Evolutionary conservation across 53 echinoderm and acorn worm genomes (phyloP), one percentile per base, ranked within the genome.

Genomic region (Pentamera pediparva): DNA sequence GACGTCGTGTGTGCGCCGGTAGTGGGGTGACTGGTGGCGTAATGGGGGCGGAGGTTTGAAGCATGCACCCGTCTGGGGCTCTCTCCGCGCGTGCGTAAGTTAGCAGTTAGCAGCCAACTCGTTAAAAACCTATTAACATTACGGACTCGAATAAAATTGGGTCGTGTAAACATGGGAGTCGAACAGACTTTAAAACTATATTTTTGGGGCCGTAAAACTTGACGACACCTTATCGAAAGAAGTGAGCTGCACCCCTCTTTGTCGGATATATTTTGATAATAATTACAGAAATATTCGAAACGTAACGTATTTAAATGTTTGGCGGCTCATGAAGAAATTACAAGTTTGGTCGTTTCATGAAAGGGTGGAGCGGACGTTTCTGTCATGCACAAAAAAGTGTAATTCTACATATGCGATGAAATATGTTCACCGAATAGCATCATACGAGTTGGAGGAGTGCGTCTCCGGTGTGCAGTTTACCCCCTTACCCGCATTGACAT

Each of bases 161-260:
- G 32, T 67, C 45, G 67, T 67, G 43, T 67, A 67, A 67, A 67
- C 63, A 62, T 39, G 24, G 11, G 24, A n/a, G n/a, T 18, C 39
- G 18, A 40, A 43, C 24, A 24, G n/a, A 62, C 41, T 43, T 67
- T 67, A 67, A 67, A 67, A 67, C 25, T 67, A 67, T 67, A 67
- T 67, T 67, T 67, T 57, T 30, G 26, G 41, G 64, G 67, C 20
- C 45, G 40, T 67, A 67, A 67, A 67, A 67, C 26, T 67, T 67
- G 67, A 67, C 40, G 67, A 67, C 67, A 13, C 67, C 38, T 33
- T 67, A 67, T 67, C 67, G 17, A 11, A 37, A 11, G 35, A 11
- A 27, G 11, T 47, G 29, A 43, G 6, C 20, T 24, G 22, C 39
- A 40, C 64, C 67, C 45, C 67, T 20, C 61, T 67, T 29, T 67